A percentile compares a stretch with the other conserved stretches of the same genome.
phyloP scores from a whole-genome alignment of 2,888 invertebrate species.

The Ophion obscuratus region DNA sequence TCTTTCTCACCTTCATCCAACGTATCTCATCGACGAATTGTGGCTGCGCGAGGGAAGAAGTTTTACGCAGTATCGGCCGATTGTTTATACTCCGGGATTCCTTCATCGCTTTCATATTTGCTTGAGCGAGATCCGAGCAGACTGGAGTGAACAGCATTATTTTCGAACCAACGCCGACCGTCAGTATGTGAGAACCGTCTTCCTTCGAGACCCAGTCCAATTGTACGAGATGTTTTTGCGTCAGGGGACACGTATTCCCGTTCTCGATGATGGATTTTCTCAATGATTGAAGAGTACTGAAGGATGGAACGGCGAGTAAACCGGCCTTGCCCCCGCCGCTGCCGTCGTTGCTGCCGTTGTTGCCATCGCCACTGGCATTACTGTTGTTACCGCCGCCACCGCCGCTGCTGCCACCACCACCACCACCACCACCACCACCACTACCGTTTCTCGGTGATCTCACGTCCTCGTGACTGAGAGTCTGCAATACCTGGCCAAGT shows the following conservation, averaged over 20 bases:
- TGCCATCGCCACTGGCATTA: constrained; percentile 14
- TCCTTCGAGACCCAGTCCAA: constrained; percentile 99
- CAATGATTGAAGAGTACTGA: constrained; percentile 94
- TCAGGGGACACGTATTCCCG: constrained; percentile 95
- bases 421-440: background rate
- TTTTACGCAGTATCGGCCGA: constrained; percentile 94
- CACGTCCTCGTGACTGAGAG: constrained; percentile 91
- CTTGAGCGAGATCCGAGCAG: constrained; percentile 97
- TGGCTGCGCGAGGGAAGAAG: constrained; percentile 95
- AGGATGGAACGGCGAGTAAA: constrained; percentile 94
- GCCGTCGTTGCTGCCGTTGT: constrained; percentile 25
- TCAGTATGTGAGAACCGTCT: constrained; percentile 98
- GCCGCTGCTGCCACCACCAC: background rate
- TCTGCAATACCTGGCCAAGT: constrained; percentile 92
- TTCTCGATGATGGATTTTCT: constrained; percentile 95
- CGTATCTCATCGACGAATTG: constrained; percentile 96
- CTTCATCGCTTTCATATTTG: constrained; percentile 96
- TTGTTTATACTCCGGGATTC: constrained; percentile 91
- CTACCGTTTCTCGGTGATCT: constrained; percentile 83
- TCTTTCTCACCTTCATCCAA: constrained; percentile 97
- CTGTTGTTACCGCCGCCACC: background rate
- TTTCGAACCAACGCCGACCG: constrained; percentile 97
- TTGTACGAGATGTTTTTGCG: constrained; percentile 97
- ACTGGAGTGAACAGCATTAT: constrained; percentile 97
- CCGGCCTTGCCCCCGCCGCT: constrained; percentile 80